Percentiles rank a stretch among this genome's conserved stretches.
Evolutionary conservation across 2,113 vertebrate genomes (phyloP).

Genomic region (Halcyon senegalensis): DNA sequence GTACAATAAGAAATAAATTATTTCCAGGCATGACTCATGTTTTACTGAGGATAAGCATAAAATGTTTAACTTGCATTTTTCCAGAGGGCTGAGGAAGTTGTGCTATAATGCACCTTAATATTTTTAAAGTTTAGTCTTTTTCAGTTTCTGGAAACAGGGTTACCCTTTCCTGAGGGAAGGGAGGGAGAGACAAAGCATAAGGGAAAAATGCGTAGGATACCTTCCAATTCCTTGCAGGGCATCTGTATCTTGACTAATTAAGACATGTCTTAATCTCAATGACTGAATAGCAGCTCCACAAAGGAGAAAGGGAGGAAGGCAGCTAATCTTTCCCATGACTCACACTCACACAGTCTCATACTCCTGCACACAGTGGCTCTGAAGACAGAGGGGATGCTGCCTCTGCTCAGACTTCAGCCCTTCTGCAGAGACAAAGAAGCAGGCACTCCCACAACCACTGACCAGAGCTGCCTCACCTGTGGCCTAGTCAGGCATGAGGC

Average conservation of each 20-base stretch:
- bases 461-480: rapidly evolving
- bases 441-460: rapidly evolving
- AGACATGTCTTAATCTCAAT: conserved; percentile 53
- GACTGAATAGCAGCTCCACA: conserved; percentile 28
- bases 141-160: conserved; percentile 24
- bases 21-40: conserved; percentile 30
- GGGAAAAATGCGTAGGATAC: conserved; percentile 62
- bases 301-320: conserved; percentile 45
- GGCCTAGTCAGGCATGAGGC: rapidly evolving
- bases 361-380: background rate
- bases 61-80: background rate
- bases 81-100: background rate
- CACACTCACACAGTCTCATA: background rate
- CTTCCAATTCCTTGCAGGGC: conserved; percentile 11
- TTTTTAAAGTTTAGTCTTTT: background rate
- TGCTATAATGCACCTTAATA: background rate
- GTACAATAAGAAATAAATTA: conserved; percentile 54
- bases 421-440: background rate
- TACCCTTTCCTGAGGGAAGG: conserved; percentile 6
- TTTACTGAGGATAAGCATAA: conserved; percentile 54
- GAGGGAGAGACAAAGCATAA: background rate
- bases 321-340: conserved; percentile 65
- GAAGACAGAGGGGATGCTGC: background rate
- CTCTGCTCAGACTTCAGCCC: background rate
- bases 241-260: conserved; percentile 61